Evolutionary conservation across 1,140 invertebrate genomes (phyloP).

Genomic region (Saccostrea glomerata): DNA sequence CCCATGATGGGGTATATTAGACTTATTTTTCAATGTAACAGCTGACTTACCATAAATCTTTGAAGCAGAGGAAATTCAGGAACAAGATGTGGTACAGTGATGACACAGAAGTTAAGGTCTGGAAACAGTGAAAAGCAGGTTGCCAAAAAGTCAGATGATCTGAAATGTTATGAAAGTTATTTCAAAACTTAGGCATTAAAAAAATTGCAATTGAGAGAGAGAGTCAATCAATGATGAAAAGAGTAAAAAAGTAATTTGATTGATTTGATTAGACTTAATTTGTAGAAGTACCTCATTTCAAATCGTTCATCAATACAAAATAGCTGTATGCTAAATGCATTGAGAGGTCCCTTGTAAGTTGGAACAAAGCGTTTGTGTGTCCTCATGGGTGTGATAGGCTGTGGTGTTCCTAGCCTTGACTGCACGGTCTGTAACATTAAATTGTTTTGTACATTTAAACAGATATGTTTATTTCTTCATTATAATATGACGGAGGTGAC

Average conservation of each 20-base stretch:
- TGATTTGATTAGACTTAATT: not conserved
- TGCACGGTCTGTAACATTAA: constrained; percentile 37
- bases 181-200: not conserved
- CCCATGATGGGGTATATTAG: no score
- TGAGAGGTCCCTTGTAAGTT: constrained; percentile 72
- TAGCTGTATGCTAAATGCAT: constrained; percentile 84
- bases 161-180: constrained; percentile 59
- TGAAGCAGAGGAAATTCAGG: constrained; percentile 83
- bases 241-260: no score
- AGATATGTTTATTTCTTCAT: not conserved
- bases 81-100: constrained; percentile 83
- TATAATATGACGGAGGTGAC: not conserved
- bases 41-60: constrained; percentile 82
- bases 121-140: constrained; percentile 85
- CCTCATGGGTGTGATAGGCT: constrained; percentile 52
- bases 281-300: constrained; percentile 80
- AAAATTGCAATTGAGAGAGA: not conserved
- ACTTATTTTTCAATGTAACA: not conserved
- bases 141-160: constrained; percentile 82
- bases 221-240: not conserved
- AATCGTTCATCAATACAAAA: constrained; percentile 84
- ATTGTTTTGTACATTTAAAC: not conserved
- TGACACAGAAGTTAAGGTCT: constrained; percentile 84
- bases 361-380: constrained; percentile 69
- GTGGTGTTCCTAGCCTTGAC: constrained; percentile 54